phyloP scores from a whole-genome alignment of 2,888 invertebrate species.

The Colostygia pectinataria region DNA sequence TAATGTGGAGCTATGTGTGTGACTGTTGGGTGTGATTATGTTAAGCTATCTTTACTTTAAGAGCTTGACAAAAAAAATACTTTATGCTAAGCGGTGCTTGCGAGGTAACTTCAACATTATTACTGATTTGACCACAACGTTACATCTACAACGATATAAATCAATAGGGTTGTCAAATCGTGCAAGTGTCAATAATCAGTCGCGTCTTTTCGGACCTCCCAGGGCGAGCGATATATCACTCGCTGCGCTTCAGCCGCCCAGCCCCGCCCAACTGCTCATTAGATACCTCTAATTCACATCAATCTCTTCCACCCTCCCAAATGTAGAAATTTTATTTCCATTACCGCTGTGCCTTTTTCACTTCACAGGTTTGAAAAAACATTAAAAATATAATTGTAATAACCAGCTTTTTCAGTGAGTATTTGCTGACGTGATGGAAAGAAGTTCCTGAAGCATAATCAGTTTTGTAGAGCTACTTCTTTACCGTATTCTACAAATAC shows the following conservation, averaged over 20 bases:
- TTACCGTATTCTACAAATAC: too few relatives aligned
- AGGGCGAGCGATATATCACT: conserved; percentile 77
- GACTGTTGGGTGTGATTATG: too few relatives aligned
- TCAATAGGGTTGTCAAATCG: conserved; percentile 77
- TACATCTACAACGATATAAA: conserved; percentile 68
- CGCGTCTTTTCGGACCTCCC: conserved; percentile 71
- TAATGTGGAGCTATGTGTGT: too few relatives aligned
- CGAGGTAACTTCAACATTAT: conserved; percentile 54
- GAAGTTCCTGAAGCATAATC: too few relatives aligned
- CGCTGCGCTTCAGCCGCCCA: conserved; percentile 61
- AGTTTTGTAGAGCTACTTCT: too few relatives aligned
- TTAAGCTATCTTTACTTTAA: too few relatives aligned
- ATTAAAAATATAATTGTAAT: too few relatives aligned
- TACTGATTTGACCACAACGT: conserved; percentile 55
- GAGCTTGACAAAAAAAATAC: too few relatives aligned
- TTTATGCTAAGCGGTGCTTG: too few relatives aligned
- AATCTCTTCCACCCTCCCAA: conserved; percentile 60
- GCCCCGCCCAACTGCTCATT: conserved; percentile 73
- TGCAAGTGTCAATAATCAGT: conserved; percentile 79
- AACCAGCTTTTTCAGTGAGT: too few relatives aligned
- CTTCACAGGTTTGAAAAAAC: neutral
- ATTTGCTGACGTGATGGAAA: too few relatives aligned
- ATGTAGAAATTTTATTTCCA: conserved; percentile 40
- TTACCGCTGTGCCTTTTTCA: conserved; percentile 6
- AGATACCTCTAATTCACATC: conserved; percentile 73